These are phyloP conservation scores for Ursus arctos DNA, from an alignment of 2,113 vertebrate genomes.

Conservation along the genomic window DNA sequence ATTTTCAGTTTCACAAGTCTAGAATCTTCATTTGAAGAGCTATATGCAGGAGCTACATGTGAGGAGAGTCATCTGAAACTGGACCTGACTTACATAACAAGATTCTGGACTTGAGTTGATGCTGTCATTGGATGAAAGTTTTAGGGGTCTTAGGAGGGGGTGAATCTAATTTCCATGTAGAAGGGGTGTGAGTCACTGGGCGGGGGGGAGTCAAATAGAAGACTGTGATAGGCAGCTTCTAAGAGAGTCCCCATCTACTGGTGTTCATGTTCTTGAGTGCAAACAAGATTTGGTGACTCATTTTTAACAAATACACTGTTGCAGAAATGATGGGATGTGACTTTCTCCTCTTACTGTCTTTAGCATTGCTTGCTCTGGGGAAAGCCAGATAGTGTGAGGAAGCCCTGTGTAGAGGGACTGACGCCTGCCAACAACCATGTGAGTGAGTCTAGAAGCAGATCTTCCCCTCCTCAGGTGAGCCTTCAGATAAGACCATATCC, in stretches of 20 bases:
- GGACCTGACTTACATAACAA: neutral
- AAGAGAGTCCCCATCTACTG: neutral
- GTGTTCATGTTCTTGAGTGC: neutral
- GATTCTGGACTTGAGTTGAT: neutral
- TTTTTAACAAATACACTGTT: neutral
- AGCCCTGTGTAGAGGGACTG: neutral
- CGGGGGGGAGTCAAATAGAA: neutral
- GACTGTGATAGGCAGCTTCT: neutral
- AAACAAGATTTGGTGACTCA: neutral
- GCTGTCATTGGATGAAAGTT: neutral
- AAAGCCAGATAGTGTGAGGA: neutral
- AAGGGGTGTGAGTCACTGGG: neutral
- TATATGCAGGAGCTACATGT: neutral
- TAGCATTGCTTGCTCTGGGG: neutral
- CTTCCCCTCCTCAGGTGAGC: neutral
- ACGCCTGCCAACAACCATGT: neutral
- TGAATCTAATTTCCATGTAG: neutral
- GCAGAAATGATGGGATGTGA: neutral
- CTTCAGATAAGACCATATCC: neutral
- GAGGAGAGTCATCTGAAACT: neutral
- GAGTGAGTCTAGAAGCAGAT: neutral
- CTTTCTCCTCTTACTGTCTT: neutral
- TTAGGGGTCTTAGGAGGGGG: neutral
- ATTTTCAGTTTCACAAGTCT: neutral
- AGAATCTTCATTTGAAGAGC: neutral